Conservation (phyloP, 1,140 invertebrate species). For the Aricia agestis region DNA sequence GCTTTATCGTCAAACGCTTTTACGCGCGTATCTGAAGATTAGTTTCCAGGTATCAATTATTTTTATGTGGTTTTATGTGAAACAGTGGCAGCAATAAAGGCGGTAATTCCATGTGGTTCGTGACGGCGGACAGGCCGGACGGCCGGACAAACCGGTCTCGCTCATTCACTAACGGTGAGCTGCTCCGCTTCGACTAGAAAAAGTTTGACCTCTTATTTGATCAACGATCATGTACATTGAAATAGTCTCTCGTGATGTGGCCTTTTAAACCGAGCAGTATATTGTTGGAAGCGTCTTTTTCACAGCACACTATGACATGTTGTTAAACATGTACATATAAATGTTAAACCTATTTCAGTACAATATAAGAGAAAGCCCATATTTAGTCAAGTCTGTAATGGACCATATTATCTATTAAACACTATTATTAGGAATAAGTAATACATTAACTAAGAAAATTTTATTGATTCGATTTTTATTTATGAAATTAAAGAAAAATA, state of each 20-base stretch:
- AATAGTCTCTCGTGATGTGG: not conserved
- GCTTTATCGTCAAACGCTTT: not conserved
- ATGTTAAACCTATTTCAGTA: no score
- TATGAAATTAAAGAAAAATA: no score
- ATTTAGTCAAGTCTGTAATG: no score
- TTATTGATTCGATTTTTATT: no score
- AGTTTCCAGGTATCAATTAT: conserved; percentile 7
- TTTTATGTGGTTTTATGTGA: conserved; percentile 12
- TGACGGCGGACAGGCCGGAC: not conserved
- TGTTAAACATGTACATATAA: not conserved
- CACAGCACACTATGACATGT: no score
- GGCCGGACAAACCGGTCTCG: conserved; percentile 53
- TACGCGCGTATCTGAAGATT: not conserved
- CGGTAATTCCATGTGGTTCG: not conserved
- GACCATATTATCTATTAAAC: no score
- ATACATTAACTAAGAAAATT: no score
- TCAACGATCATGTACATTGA: conserved; percentile 16
- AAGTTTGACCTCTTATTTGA: conserved; percentile 34
- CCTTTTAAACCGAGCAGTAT: not conserved
- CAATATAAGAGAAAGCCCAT: no score
- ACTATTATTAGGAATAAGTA: no score
- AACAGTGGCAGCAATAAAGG: conserved; percentile 9
- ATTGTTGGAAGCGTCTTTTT: no score
- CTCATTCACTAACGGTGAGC: conserved; percentile 61
- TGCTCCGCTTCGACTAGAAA: conserved; percentile 34